Evolutionary conservation across 1,140 invertebrate genomes (phyloP).

Genomic region (Bursaphelenchus mucronatus): DNA sequence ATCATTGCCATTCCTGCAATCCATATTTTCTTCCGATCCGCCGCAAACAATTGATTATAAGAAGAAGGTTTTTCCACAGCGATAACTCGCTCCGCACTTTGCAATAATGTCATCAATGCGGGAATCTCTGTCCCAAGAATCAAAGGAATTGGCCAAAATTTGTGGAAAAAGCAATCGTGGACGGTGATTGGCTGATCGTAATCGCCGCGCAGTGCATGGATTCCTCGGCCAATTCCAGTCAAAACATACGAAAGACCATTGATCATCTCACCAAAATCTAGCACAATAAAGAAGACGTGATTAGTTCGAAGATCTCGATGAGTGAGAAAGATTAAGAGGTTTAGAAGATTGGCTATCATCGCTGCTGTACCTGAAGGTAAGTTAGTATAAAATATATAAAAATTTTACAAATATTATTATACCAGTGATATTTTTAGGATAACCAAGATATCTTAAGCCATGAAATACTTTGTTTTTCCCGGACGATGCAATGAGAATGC

Average conservation of each 20-base stretch:
- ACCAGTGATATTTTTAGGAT: background rate
- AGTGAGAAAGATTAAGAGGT: slow-evolving; percentile 25
- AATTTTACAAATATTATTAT: no score
- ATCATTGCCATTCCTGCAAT: no score
- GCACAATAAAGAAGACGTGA: slow-evolving; percentile 23
- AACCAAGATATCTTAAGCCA: no score
- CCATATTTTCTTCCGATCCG: slow-evolving; percentile 4
- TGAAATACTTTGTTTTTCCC: no score
- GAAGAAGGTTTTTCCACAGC: slow-evolving; percentile 23
- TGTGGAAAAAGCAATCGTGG: slow-evolving; percentile 27
- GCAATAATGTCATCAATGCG: slow-evolving; percentile 20
- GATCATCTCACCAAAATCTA: slow-evolving; percentile 30
- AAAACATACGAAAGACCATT: slow-evolving; percentile 30
- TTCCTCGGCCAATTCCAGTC: slow-evolving; percentile 28
- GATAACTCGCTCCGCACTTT: slow-evolving; percentile 25
- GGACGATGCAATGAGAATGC: no score
- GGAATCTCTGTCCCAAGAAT: slow-evolving; percentile 31
- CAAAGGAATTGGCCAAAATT: slow-evolving; percentile 27
- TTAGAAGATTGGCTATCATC: slow-evolving; percentile 26
- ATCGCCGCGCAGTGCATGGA: slow-evolving; percentile 5
- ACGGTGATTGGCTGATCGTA: slow-evolving; percentile 20
- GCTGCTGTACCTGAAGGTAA: slow-evolving; percentile 23
- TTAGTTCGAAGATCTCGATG: slow-evolving; percentile 25
- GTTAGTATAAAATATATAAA: no score
- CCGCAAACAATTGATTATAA: slow-evolving; percentile 23